These are phyloP conservation scores for Cinara cedri DNA, from an alignment of 2,888 invertebrate genomes.

Conservation along the genomic window DNA sequence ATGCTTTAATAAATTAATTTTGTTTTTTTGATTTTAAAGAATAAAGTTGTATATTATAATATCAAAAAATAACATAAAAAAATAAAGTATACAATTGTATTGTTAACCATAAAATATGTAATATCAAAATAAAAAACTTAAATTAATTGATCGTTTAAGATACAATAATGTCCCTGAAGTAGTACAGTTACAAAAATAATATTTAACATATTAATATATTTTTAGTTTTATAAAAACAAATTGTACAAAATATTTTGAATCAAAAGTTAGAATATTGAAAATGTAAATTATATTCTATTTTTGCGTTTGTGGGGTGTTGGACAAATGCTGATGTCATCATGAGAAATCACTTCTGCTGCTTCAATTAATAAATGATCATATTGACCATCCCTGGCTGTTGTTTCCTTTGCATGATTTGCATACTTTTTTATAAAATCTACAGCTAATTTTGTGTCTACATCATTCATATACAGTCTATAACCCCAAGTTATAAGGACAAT, in stretches of 20 bases:
- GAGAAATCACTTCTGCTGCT: constrained; percentile 64
- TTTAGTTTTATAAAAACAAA: constrained; percentile 13
- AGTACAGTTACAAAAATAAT: neutral
- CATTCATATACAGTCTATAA: constrained; percentile 55
- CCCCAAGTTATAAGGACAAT: constrained; percentile 80
- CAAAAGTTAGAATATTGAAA: neutral
- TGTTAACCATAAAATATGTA: constrained; percentile 1
- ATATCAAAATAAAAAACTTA: constrained; percentile 17
- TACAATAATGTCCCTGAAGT: neutral
- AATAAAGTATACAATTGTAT: neutral
- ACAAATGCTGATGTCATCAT: constrained; percentile 46
- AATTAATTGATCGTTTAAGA: neutral
- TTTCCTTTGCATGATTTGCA: constrained; percentile 70
- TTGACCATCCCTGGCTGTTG: constrained; percentile 66
- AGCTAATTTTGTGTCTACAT: constrained; percentile 67
- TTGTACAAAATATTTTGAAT: neutral
- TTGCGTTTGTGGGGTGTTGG: constrained; percentile 40
- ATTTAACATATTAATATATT: neutral
- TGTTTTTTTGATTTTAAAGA: neutral
- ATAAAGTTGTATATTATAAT: neutral
- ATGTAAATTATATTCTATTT: constrained; percentile 43
- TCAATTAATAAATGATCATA: constrained; percentile 65
- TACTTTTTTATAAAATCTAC: constrained; percentile 70
- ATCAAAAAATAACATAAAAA: neutral
- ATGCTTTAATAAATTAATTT: neutral